Percentiles rank a stretch among this genome's conserved stretches.
These are phyloP conservation scores for Arnoldichthys spilopterus DNA, from an alignment of 2,797 vertebrate genomes.

Conservation along the genomic window DNA sequence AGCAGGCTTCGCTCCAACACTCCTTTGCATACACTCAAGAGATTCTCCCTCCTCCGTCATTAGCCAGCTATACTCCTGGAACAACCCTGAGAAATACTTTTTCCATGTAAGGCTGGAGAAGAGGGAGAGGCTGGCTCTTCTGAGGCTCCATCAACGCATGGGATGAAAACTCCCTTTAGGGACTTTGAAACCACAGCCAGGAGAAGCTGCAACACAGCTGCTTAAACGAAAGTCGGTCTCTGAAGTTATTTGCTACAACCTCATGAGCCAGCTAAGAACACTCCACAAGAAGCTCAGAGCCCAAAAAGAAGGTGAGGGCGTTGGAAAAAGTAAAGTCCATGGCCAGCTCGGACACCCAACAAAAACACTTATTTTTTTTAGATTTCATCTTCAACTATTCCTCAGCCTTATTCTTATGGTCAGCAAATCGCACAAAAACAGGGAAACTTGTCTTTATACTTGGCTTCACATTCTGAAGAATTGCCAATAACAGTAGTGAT, in stretches of 20 bases:
- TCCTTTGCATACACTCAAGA: background rate
- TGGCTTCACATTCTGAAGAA: background rate
- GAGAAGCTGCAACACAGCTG: background rate
- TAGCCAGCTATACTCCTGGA: background rate
- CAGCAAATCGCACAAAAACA: constrained; percentile 5
- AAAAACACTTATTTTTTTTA: constrained; percentile 14
- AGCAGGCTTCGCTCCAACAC: background rate
- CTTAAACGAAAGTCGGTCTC: background rate
- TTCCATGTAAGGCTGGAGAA: constrained; percentile 42
- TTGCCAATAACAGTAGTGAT: constrained; percentile 17
- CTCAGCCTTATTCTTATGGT: background rate
- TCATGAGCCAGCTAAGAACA: background rate
- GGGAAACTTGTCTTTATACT: background rate
- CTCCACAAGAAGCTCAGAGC: background rate
- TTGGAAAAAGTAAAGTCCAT: background rate
- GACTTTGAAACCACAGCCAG: constrained; percentile 1
- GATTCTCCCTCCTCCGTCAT: constrained; percentile 1
- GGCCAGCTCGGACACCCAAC: background rate
- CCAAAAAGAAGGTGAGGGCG: background rate
- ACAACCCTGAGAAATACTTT: constrained; percentile 32
- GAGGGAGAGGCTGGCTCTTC: constrained; percentile 14
- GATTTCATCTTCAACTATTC: background rate
- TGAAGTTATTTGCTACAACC: background rate
- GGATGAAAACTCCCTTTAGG: constrained; percentile 34
- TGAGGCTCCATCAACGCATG: constrained; percentile 12